Evolutionary conservation across 1,140 invertebrate genomes (phyloP).

Genomic region (Bombus impatiens): DNA sequence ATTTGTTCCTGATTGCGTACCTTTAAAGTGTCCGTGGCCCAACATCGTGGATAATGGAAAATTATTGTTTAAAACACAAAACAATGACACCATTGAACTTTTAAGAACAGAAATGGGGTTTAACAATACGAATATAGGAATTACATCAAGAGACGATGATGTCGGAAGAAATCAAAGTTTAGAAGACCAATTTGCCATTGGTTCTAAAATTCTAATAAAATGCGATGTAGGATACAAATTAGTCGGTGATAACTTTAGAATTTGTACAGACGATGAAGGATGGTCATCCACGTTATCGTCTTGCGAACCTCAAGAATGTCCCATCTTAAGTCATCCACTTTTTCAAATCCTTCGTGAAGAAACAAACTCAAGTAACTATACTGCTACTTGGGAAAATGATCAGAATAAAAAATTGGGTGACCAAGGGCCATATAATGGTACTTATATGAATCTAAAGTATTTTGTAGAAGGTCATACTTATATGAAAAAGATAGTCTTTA

Average conservation of each 20-base stretch:
- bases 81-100: constrained; percentile 41
- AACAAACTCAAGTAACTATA: constrained; percentile 20
- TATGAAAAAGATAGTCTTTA: constrained; percentile 58
- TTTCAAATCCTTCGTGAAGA: constrained; percentile 48
- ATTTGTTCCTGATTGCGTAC: constrained; percentile 68
- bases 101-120: neutral
- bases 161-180: neutral
- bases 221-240: constrained; percentile 65
- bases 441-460: constrained; percentile 46
- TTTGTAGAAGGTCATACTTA: constrained; percentile 62
- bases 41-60: constrained; percentile 53
- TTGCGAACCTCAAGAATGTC: constrained; percentile 62
- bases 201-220: constrained; percentile 52
- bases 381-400: neutral
- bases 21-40: constrained; percentile 61
- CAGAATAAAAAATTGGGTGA: constrained; percentile 20
- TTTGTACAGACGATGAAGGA: constrained; percentile 62
- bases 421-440: neutral
- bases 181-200: constrained; percentile 46
- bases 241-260: constrained; percentile 42
- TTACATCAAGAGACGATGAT: neutral
- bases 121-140: neutral
- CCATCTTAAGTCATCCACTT: constrained; percentile 57
- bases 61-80: constrained; percentile 47
- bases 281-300: constrained; percentile 59